A percentile compares a stretch with the other conserved stretches of the same genome.
phyloP scores from a whole-genome alignment of 2,113 vertebrate genomes.

The Phalacrocorax aristotelis region DNA sequence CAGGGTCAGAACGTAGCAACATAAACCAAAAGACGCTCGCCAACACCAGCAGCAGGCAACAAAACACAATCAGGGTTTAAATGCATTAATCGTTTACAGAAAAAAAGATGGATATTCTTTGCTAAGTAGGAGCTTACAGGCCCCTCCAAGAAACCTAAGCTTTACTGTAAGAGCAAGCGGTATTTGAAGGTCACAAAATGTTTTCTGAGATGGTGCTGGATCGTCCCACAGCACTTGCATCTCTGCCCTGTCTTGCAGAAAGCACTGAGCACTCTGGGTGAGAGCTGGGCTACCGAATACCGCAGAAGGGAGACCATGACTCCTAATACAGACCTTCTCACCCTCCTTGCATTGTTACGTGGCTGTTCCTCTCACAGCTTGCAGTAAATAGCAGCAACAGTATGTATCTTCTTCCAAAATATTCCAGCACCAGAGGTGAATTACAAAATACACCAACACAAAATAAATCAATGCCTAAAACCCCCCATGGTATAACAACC shows the following conservation, averaged over 20 bases:
- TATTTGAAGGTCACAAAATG: neutral
- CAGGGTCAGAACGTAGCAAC: neutral
- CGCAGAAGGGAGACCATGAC: neutral
- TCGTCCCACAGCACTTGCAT: neutral
- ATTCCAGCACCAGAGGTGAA: neutral
- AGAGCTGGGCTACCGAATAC: neutral
- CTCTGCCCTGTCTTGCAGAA: neutral
- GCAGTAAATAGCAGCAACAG: neutral
- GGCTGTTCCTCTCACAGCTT: neutral
- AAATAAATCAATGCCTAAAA: neutral
- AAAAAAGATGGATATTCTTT: neutral
- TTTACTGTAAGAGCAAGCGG: neutral
- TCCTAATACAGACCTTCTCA: neutral
- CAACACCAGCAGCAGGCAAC: neutral
- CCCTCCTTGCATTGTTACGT: neutral
- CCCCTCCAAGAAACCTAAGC: neutral
- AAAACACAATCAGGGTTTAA: neutral
- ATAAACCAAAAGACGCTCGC: neutral
- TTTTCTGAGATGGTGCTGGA: neutral
- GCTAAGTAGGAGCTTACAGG: neutral
- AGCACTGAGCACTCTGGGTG: neutral
- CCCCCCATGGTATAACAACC: neutral
- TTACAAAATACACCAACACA: neutral
- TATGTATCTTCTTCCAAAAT: neutral
- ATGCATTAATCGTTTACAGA: neutral